Conservation (phyloP, 2,888 invertebrate species). For the Chironomus riparius region DNA sequence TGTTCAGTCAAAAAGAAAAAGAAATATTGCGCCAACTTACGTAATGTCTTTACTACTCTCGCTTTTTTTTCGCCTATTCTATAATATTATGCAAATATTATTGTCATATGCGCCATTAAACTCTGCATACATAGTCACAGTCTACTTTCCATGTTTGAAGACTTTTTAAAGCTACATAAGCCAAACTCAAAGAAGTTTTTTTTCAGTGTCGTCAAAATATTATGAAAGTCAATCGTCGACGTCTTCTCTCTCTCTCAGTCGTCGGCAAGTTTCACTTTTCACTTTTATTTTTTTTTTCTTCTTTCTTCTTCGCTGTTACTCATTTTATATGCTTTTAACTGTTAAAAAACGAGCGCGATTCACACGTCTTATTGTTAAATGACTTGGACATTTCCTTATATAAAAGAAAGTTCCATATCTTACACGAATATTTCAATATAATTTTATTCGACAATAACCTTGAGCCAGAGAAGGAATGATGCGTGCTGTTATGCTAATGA, state of each 20-base stretch:
- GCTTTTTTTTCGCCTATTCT: not conserved
- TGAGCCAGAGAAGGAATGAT: not conserved
- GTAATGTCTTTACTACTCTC: not conserved
- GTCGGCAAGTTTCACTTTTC: not conserved
- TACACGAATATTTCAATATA: not conserved
- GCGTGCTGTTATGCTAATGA: not conserved
- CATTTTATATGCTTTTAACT: not conserved
- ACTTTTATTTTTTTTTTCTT: not conserved
- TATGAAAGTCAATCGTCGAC: conserved; percentile 7
- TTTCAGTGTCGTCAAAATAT: conserved; percentile 12
- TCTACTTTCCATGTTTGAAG: conserved; percentile 7
- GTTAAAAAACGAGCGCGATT: not conserved
- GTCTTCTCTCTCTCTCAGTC: not conserved
- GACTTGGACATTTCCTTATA: conserved; percentile 10
- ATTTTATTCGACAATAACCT: not conserved
- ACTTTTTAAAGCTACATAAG: not conserved
- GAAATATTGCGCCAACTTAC: not conserved
- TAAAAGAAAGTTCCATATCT: conserved; percentile 8
- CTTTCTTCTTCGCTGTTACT: not conserved
- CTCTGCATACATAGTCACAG: not conserved
- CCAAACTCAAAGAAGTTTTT: not conserved
- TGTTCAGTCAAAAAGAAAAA: not conserved
- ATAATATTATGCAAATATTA: conserved; percentile 12
- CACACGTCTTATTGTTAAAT: conserved; percentile 8
- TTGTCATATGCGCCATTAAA: conserved; percentile 6